Base-by-base conservation (phyloP, 2,797 vertebrate species). In the Dendrocincla fuliginosa region DNA sequence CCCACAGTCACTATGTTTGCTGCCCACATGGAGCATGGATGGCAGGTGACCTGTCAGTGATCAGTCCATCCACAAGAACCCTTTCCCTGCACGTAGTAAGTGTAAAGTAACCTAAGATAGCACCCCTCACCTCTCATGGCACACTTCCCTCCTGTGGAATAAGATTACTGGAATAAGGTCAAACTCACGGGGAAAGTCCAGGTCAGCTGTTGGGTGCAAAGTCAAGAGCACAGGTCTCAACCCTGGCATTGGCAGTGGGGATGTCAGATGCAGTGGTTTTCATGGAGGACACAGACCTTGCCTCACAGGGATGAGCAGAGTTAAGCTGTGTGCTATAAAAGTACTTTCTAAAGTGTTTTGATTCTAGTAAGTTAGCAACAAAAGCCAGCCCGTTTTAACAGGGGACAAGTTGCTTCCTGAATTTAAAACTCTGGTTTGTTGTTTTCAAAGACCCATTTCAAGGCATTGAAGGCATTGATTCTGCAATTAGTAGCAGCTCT, bases 201-300 rank as follows among this genome's bases (percentile, higher is more conserved):
- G 4, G 25, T 53, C 2, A 2, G 41, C 10, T 44, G 11, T 16
- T 33, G 42, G 70, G 39, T 15, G 25, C 27, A 3, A 55, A 67
- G 6, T 23, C 13, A 27, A 25, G 44, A 64, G 32, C 33, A 60
- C 44, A 59, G 27, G 42, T 14, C 1, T 67, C 39, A 63, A 27
- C 39, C 55, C 37, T 80, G 59, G 17, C 25, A 10, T 1, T 33
- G 52, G 35, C 82, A 37, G 2, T 4, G 25, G n/a, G 39, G 28
- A 25, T 74, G 18, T 7, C 39, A 60, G 33, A 6, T 3, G 17
- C 16, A 5, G 55, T 1, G 5, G 6, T 2, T 84, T 84, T 30
- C 32, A 18, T 10, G 11, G 50, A 16, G 23, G 5, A 2, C 4
- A 3, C 0, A 1, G 30, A 16, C 13, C 0, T 3, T 55, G 42